These are phyloP conservation scores for Apis dorsata DNA, from an alignment of 1,140 invertebrate genomes.

Conservation along the genomic window DNA sequence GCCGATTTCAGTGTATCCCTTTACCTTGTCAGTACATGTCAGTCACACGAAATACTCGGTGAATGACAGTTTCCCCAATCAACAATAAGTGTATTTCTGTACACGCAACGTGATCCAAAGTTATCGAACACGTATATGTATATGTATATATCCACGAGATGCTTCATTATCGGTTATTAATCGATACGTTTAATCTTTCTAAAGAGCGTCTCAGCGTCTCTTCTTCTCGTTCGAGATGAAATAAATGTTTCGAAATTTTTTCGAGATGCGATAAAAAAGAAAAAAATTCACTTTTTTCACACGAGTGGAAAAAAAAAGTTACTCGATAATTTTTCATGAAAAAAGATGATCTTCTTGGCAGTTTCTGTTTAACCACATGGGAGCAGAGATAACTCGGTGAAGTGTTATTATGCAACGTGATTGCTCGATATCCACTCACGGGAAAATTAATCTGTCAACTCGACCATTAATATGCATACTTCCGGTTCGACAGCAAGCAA, in stretches of 20 bases:
- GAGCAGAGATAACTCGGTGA: not conserved
- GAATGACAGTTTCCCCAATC: conserved; percentile 31
- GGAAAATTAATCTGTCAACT: conserved; percentile 51
- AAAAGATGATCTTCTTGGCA: not conserved
- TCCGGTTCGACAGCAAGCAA: conserved; percentile 33
- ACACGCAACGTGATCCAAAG: not conserved
- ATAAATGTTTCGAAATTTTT: not conserved
- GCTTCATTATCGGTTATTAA: not conserved
- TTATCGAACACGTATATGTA: not conserved
- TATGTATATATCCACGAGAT: not conserved
- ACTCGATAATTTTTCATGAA: too few species aligned
- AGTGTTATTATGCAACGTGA: not conserved
- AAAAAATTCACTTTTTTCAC: too few species aligned
- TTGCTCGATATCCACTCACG: conserved; percentile 36
- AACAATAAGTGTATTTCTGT: not conserved
- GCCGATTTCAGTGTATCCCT: not conserved
- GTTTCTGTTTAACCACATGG: not conserved
- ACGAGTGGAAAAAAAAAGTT: too few species aligned
- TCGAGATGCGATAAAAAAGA: too few species aligned
- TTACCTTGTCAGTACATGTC: conserved; percentile 12
- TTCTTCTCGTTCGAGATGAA: not conserved
- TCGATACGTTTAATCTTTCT: not conserved
- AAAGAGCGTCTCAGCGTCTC: too few species aligned
- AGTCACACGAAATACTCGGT: not conserved
- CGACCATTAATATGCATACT: conserved; percentile 44